phyloP scores from a whole-genome alignment of 2,888 invertebrate genomes.

The Eupithecia exiguata region DNA sequence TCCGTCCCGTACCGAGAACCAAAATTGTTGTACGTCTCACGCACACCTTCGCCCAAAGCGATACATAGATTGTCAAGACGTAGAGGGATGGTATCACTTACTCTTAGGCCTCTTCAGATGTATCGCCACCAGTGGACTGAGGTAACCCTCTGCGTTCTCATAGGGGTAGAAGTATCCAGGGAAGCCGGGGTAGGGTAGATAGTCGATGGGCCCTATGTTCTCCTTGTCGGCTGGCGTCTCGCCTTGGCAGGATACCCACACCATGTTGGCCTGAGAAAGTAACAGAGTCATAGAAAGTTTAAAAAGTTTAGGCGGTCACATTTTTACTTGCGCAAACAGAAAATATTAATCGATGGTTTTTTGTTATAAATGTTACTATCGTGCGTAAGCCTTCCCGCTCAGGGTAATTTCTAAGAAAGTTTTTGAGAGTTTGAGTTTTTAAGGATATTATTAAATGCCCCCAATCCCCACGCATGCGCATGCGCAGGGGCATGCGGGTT shows the following conservation, averaged over 20 bases:
- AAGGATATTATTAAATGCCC: no score
- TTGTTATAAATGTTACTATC: no score
- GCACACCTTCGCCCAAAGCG: neutral
- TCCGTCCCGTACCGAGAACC: neutral
- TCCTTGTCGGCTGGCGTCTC: slow-evolving; percentile 96
- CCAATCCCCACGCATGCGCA: no score
- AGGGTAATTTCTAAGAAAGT: no score
- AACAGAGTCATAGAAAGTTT: no score
- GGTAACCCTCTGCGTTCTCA: slow-evolving; percentile 92
- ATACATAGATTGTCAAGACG: neutral
- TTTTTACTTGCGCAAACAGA: no score
- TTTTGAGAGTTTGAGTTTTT: no score
- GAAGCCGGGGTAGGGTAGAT: slow-evolving; percentile 91
- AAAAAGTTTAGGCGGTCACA: no score
- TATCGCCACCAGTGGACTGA: slow-evolving; percentile 94
- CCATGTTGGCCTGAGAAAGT: slow-evolving; percentile 72
- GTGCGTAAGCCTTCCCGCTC: no score
- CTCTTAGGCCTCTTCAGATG: slow-evolving; percentile 90
- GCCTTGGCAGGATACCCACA: slow-evolving; percentile 97
- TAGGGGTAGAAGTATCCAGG: slow-evolving; percentile 96
- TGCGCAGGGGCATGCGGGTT: no score
- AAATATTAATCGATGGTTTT: no score
- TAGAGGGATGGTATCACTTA: slow-evolving; percentile 77
- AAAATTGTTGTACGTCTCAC: neutral
- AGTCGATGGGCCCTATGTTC: slow-evolving; percentile 92